A percentile compares a stretch with the other conserved stretches of the same genome.
These are phyloP conservation scores for Bombus waltoni DNA, from an alignment of 1,140 invertebrate genomes.

Conservation along the genomic window DNA sequence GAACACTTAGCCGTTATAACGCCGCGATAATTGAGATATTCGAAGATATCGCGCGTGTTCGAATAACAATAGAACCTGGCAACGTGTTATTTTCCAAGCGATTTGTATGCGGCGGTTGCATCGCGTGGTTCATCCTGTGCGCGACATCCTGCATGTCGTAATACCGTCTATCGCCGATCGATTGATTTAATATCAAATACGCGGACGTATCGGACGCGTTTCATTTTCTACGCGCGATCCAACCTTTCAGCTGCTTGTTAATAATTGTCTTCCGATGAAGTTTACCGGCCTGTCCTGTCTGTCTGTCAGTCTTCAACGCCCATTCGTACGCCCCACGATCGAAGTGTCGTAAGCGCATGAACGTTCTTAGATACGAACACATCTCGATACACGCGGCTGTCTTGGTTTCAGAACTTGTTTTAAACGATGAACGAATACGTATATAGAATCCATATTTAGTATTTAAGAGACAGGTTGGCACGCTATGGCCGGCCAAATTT, in stretches of 20 bases:
- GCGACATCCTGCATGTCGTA: background rate
- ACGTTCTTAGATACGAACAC: too few species aligned
- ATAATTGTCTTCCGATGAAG: conserved; percentile 27
- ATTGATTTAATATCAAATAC: conserved; percentile 16
- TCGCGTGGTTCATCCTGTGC: background rate
- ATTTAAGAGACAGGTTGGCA: too few species aligned
- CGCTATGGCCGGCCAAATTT: too few species aligned
- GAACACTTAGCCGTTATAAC: background rate
- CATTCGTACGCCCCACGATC: too few species aligned
- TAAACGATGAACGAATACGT: too few species aligned
- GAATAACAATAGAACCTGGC: background rate
- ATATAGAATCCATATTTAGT: too few species aligned
- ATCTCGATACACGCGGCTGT: too few species aligned
- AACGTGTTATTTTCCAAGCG: conserved; percentile 22
- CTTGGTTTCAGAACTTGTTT: too few species aligned
- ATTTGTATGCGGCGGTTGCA: conserved; percentile 12
- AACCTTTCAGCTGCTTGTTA: background rate
- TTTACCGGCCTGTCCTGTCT: conserved; percentile 7
- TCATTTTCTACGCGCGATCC: background rate
- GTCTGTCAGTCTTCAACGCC: background rate
- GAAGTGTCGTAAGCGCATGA: too few species aligned
- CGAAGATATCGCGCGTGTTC: background rate
- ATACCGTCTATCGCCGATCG: background rate
- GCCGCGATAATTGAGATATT: conserved; percentile 32
- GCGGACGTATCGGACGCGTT: background rate